phyloP scores from a whole-genome alignment of 2,888 invertebrate species.

The Agriopis marginaria region DNA sequence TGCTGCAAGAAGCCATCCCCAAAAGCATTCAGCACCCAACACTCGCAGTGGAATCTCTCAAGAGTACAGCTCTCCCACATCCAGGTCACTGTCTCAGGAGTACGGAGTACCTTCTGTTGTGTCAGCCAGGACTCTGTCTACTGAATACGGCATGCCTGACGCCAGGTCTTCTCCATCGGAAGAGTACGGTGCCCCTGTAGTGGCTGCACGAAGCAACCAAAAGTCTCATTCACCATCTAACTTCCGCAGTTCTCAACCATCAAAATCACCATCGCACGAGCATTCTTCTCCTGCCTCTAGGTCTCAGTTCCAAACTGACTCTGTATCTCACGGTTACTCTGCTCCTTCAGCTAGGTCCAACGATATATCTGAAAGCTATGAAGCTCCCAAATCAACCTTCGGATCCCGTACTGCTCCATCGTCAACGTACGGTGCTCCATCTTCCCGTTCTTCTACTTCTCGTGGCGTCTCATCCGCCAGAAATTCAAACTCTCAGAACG shows the following conservation, averaged over 20 bases:
- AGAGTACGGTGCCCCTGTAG: constrained; percentile 60
- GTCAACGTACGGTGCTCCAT: neutral
- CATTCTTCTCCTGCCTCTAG: neutral
- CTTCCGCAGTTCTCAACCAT: constrained; percentile 7
- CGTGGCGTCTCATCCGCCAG: neutral
- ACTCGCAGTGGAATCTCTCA: constrained; percentile 28
- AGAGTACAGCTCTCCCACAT: constrained; percentile 37
- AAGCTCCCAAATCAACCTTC: constrained; percentile 4
- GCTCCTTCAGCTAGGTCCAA: constrained; percentile 3
- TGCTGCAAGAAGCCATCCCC: constrained; percentile 13
- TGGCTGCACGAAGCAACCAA: constrained; percentile 23
- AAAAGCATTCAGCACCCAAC: constrained; percentile 15
- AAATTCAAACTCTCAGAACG: neutral
- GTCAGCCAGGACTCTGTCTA: constrained; percentile 33
- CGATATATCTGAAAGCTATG: neutral
- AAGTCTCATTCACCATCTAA: neutral
- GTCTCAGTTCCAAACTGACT: constrained; percentile 1
- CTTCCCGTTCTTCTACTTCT: constrained; percentile 1
- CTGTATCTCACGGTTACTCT: constrained; percentile 6
- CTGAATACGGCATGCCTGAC: constrained; percentile 34
- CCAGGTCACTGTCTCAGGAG: constrained; percentile 40
- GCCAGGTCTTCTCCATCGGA: constrained; percentile 48
- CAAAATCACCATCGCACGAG: neutral
- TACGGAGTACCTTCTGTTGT: constrained; percentile 40
- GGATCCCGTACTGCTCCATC: constrained; percentile 9